Evolutionary conservation across 2,113 vertebrate species (phyloP), one percentile per base, ranked within the genome.

Genomic region (Alouatta palliata): DNA sequence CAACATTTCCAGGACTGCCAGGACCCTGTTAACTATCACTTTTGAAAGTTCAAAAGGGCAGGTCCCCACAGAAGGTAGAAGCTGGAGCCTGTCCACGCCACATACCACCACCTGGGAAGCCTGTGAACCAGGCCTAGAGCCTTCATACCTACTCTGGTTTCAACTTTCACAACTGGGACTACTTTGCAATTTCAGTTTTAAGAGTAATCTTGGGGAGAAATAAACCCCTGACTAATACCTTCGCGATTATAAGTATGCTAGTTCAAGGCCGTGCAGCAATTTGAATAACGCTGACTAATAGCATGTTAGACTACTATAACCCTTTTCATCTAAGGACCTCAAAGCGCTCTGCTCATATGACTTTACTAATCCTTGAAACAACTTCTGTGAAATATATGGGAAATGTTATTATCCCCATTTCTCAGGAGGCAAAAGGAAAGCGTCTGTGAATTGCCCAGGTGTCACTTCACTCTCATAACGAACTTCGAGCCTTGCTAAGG

Each of bases 181-280:
- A 97, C 96, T 98, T 97, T 90, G 94, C 84, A 96, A 96, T 97
- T 97, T 96, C 54, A 79, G 94, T 64, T 97, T 95, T 93, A 87
- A 92, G 66, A 94, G 96, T 97, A 94, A 97, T 97, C 96, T 97
- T 84, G 73, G 90, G 91, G 93, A 87, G 95, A 97, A 98, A 97
- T 95, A 98, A 98, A 94, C 82, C 94, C 95, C 90, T 86, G 87
- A 76, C 97, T 94, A 98, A 97, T 93, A 58, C 96, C 85, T 87
- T 82, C 71, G 87, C 2, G 0, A 70, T 81, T 94, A 0, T 84
- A 95, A 87, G 94, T 71, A 8, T 43, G 79, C n/a, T 45, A 54
- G 73, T 43, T 14, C 8, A 45, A 95, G 84, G 82, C 32, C 11
- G 4, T 11, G 47, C 13, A 54, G 43, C 82, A 61, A 64, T 47